These are phyloP conservation scores for Prochilodus magdalenae DNA, from an alignment of 2,113 vertebrate genomes.

Conservation along the genomic window DNA sequence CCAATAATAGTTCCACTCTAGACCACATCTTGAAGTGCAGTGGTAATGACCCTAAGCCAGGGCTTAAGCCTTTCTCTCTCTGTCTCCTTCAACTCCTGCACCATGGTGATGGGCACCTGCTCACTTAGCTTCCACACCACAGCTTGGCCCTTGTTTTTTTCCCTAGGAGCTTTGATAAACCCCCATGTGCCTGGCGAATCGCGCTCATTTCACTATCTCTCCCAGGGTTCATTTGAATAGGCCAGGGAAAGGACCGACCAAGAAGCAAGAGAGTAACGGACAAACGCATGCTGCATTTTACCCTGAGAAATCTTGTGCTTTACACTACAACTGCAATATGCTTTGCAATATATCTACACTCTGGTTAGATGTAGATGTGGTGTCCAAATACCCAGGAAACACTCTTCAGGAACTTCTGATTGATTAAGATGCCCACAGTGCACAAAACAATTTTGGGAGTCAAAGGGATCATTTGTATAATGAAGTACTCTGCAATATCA, in stretches of 20 bases:
- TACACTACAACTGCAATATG: not conserved
- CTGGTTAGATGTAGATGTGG: no score
- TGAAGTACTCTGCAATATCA: not conserved
- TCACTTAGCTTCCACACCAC: constrained; percentile 39
- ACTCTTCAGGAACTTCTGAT: not conserved
- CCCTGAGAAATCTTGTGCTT: not conserved
- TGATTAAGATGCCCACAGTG: not conserved
- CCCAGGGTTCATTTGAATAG: constrained; percentile 69
- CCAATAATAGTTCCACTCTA: constrained; percentile 48
- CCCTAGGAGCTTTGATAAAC: constrained; percentile 50
- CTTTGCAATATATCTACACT: not conserved
- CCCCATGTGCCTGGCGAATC: constrained; percentile 47
- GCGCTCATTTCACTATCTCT: constrained; percentile 65
- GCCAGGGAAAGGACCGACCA: constrained; percentile 31
- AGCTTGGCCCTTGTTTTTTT: constrained; percentile 50
- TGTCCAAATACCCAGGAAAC: not conserved
- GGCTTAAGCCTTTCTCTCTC: constrained; percentile 25
- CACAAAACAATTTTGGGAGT: no score
- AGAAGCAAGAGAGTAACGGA: constrained; percentile 11
- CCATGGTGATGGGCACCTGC: constrained; percentile 45
- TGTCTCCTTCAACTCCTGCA: constrained; percentile 40
- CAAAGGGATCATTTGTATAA: no score
- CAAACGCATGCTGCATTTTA: constrained; percentile 24
- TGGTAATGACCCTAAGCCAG: constrained; percentile 34
- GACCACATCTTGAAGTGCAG: constrained; percentile 47